These are phyloP conservation scores for human DNA, from an alignment of 2,113 vertebrate genomes.

Conservation along the genomic window DNA sequence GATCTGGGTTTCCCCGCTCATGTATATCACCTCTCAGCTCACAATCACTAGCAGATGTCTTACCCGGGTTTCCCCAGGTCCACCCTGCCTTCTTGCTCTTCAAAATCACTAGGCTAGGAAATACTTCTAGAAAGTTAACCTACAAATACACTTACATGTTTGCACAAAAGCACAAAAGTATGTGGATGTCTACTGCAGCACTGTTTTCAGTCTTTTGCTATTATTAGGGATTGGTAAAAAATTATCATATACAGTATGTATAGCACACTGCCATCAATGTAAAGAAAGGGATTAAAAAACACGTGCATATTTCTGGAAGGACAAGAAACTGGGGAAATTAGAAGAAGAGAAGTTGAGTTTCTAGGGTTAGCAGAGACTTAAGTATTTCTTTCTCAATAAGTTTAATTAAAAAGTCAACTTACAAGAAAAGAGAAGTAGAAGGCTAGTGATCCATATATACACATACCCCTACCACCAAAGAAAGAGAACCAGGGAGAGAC, in stretches of 20 bases:
- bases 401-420: constrained; percentile 11
- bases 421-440: neutral
- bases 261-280: neutral
- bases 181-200: neutral
- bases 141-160: neutral
- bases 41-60: neutral
- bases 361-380: neutral
- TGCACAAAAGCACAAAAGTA: neutral
- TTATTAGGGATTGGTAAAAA: neutral
- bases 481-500: neutral
- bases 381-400: neutral
- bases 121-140: neutral
- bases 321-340: neutral
- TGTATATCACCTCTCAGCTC: neutral
- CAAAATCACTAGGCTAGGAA: neutral
- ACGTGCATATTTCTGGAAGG: neutral
- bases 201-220: neutral
- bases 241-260: neutral
- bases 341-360: neutral
- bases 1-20: neutral
- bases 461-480: no score
- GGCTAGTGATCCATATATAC: neutral
- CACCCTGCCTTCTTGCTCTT: neutral
- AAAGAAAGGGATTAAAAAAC: neutral
- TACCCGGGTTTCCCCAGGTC: neutral